Evolutionary conservation across 2,888 invertebrate genomes (phyloP).

Genomic region (Watsonalla binaria): DNA sequence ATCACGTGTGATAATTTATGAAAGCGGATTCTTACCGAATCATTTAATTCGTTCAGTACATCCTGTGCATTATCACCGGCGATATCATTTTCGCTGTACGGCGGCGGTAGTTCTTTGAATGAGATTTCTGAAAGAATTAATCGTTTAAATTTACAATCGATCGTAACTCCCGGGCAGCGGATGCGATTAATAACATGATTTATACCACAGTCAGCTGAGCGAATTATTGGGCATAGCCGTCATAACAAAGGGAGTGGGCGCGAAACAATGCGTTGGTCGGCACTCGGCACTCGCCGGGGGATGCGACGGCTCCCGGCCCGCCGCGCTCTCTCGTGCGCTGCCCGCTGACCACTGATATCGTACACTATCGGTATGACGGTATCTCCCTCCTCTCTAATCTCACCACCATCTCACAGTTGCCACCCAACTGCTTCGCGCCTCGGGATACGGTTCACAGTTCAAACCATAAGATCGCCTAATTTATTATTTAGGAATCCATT

Average conservation of each 20-base stretch:
- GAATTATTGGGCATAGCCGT: constrained; percentile 47
- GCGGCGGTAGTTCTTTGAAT: constrained; percentile 64
- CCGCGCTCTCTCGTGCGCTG: constrained; percentile 21
- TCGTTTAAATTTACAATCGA: constrained; percentile 42
- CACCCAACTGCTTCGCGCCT: constrained; percentile 27
- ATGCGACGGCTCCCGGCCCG: constrained; percentile 8
- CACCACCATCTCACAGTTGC: constrained; percentile 35
- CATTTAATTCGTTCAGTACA: constrained; percentile 24
- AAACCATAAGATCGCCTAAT: too few species aligned
- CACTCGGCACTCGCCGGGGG: constrained; percentile 3
- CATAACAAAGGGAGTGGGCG: constrained; percentile 45
- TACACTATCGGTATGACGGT: constrained; percentile 45
- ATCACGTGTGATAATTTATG: constrained; percentile 2
- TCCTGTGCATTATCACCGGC: constrained; percentile 28
- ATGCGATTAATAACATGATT: constrained; percentile 43
- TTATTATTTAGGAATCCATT: too few species aligned
- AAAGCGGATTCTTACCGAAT: constrained; percentile 34
- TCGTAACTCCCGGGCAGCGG: constrained; percentile 34
- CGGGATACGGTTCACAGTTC: constrained; percentile 39
- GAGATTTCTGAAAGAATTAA: constrained; percentile 55
- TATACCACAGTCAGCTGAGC: constrained; percentile 48
- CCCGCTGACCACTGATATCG: constrained; percentile 42
- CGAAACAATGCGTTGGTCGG: constrained; percentile 34
- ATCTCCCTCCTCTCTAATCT: constrained; percentile 41
- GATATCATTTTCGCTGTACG: constrained; percentile 57